Base-by-base conservation (phyloP, 2,888 invertebrate species). In the Rotaria sp. region DNA sequence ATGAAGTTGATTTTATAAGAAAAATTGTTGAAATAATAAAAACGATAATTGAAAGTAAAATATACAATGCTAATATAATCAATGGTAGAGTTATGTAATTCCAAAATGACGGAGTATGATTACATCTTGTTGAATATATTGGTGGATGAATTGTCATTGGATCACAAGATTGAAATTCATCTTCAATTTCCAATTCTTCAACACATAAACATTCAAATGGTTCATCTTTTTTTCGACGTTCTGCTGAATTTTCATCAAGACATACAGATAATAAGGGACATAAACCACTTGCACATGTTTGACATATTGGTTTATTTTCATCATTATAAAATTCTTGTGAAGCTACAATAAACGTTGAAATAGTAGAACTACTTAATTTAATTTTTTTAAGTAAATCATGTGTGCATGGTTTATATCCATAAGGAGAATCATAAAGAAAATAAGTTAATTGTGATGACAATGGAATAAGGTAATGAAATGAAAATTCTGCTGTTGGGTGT, bases 161-260 rank as follows among this genome's bases (percentile, higher is more conserved):
- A 4, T 67, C 15, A 35, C 67, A 67, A 35, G 35, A 67, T 30
- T 18, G 2, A 35, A 35, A 67, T 67, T 67, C 67, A 67, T 67
- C 35, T 67, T 67, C 30, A 21, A 38, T 35, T 15, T 18, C 21
- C 5, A 67, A 11, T 67, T 67, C 67, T 35, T 38, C 67, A 7
- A 67, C 67, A 35, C 67, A 67, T 67, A 67, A 35, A 35, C 67
- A 67, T 67, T 67, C 67, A 35, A 67, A 67, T 67, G 67, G 30
- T 67, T 67, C 21, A 21, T 67, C 15, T 30, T 18, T 7, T 35
- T 67, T 35, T 67, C 67, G 67, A 18, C 67, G 67, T 21, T 30
- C 15, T 21, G 38, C 18, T 2, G 35, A 35, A 0, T 18, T 21
- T 21, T 21, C 35, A 21, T 67, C 67, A 35, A 67, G 67, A 67